Evolutionary conservation across 2,888 invertebrate genomes (phyloP), one percentile per base, ranked within the genome.

Genomic region (Morpho achilles): DNA sequence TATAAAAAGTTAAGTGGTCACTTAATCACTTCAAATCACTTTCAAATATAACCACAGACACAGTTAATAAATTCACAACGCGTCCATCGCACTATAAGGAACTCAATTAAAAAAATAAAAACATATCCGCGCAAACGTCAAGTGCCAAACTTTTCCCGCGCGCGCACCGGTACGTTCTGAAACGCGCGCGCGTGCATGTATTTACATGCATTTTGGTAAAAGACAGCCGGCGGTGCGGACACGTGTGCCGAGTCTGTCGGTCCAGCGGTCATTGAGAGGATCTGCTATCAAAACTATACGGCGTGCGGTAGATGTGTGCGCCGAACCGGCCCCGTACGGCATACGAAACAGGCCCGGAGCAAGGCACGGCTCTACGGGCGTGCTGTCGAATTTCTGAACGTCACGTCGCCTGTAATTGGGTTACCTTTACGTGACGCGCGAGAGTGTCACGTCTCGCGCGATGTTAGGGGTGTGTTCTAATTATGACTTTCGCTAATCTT

Each of bases 241-340:
- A 91, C 92, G 92, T 92, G 92, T 91, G 91, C 80, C 87, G 85
- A 77, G 88, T 82, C 87, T 84, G 88, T 90, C 92, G 92, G 92
- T 91, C 92, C 91, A 92, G 91, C 92, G 92, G 93, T 92, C 93
- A 93, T 93, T 93, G 93, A 92, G 93, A 92, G 82, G 80, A 80
- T 82, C 80, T 77, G 82, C 81, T 82, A 79, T 82, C 84, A 81
- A 79, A 81, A 81, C 81, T 84, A 83, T 80, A 80, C 79, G 76
- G 78, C 69, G 65, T 59, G 68, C 69, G 69, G 67, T 70, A 76
- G 68, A 75, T 81, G 80, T 80, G 80, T 87, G 87, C 84, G 87
- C 85, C 84, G 82, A 86, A 82, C 84, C 79, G 77, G 84, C 76
- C 80, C 78, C 78, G 66, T 65, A 65, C 66, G 71, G 74, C 88